Conservation (phyloP, 2,888 invertebrate genomes). For the Plebejus melissa region DNA sequence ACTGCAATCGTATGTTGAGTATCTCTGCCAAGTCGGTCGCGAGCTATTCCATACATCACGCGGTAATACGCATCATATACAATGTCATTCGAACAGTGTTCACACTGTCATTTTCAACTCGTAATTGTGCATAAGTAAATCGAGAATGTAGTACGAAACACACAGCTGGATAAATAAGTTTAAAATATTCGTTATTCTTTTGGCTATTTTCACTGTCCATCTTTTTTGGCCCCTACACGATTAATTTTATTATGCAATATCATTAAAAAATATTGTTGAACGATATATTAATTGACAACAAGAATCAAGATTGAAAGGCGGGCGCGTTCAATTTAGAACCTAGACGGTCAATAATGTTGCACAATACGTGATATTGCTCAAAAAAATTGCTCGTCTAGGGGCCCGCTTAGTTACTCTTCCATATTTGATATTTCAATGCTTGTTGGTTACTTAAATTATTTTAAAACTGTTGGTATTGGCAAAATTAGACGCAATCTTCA, state of each 20-base stretch:
- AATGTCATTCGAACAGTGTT: conserved; percentile 1
- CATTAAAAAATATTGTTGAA: too few relatives aligned
- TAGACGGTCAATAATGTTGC: too few relatives aligned
- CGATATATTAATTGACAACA: too few relatives aligned
- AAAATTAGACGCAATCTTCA: not conserved
- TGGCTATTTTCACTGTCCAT: not conserved
- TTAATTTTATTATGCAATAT: too few relatives aligned
- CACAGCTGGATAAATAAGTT: not conserved
- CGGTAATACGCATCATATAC: conserved; percentile 22
- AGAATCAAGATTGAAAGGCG: too few relatives aligned
- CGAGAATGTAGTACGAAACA: not conserved
- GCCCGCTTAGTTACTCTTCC: too few relatives aligned
- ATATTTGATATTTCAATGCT: not conserved
- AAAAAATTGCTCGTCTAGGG: too few relatives aligned
- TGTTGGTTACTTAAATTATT: not conserved
- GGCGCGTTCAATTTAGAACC: too few relatives aligned
- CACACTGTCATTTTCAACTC: conserved; percentile 11
- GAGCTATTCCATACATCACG: conserved; percentile 14
- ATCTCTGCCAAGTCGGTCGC: conserved; percentile 27
- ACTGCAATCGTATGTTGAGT: conserved; percentile 8
- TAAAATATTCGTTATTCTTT: not conserved
- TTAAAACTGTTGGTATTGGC: not conserved
- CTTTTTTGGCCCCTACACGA: too few relatives aligned
- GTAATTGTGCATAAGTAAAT: conserved; percentile 6
- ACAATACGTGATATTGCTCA: too few relatives aligned